Evolutionary conservation across 1,140 invertebrate genomes (phyloP), one percentile per base, ranked within the genome.

Genomic region (Drosophila pruinosa): DNA sequence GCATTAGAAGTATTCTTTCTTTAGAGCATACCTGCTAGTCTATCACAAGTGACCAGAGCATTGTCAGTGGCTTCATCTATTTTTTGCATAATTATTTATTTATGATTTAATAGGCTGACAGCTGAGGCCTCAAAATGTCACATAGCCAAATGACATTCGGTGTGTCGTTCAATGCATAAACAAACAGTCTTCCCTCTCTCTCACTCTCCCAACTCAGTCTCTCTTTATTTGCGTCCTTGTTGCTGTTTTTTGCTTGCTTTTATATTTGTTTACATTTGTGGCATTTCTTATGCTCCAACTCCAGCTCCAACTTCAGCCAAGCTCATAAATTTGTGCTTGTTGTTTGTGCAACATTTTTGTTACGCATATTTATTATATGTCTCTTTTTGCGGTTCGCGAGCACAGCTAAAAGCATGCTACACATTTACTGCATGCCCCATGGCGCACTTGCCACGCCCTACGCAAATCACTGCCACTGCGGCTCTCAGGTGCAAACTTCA

Each of bases 401-500:
- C 14, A 0, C 26, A 56, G 54, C 76, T 76, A 85, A 80, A 63
- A 79, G 80, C 68, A 53, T 52, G 61, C 56, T 41, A 61, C 47
- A 68, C 17, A 26, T 77, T 62, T 65, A 19, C 22, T 36, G 0
- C 31, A 31, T 14, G 58, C 41, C 24, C 15, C 54, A 21, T 14
- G 12, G 26, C 19, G 36, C 26, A 63, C 56, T 63, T 76, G 64
- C 70, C 75, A 69, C 28, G 52, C 76, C 17, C 50, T 22, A 12
- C 31, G 38, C 38, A 36, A 70, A 70, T 70, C 67, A 70, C 58
- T 50, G 63, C 22, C 22, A 38, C 54, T 63, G 69, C 47, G 69
- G 28, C 53, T 48, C 45, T 36, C 56, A 67, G 80, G 75, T 80
- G 82, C 69, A 85, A 85, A 85, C 81, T 85, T 85, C 81, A 85